A percentile compares a stretch with the other conserved stretches of the same genome.
phyloP scores from a whole-genome alignment of 1,140 invertebrate species.

The Mycetomoellerius zeteki region DNA sequence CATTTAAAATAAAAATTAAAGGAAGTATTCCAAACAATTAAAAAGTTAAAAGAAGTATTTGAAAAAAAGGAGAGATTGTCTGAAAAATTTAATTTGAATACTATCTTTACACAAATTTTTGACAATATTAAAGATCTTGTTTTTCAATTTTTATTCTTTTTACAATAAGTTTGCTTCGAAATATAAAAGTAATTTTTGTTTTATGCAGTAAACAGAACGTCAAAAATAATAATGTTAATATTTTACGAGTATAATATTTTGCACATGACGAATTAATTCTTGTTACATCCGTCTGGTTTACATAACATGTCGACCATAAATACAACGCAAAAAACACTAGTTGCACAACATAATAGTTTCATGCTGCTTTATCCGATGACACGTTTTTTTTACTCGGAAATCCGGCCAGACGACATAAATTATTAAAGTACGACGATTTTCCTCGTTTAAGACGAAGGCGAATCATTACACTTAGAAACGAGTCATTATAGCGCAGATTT shows the following conservation, averaged over 20 bases:
- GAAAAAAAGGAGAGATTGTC: background rate
- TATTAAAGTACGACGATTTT: slow-evolving; percentile 17
- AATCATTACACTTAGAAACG: slow-evolving; percentile 4
- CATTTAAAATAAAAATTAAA: slow-evolving; percentile 1
- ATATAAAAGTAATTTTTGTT: background rate
- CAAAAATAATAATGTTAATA: background rate
- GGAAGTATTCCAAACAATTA: background rate
- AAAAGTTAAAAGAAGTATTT: background rate
- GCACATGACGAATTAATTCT: background rate
- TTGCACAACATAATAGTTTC: background rate
- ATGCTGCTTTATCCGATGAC: background rate
- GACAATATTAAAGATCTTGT: background rate
- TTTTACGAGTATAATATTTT: background rate
- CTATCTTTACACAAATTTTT: background rate
- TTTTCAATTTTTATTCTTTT: background rate
- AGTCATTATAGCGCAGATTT: background rate
- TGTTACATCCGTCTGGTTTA: background rate
- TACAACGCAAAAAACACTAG: background rate
- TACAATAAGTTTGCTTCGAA: background rate
- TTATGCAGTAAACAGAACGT: background rate
- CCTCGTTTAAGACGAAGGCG: background rate
- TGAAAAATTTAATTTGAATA: background rate
- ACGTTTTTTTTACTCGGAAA: slow-evolving; percentile 11
- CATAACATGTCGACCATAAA: background rate
- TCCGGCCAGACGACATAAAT: background rate